Evolutionary conservation across 2,797 vertebrate species (phyloP), one percentile per base, ranked within the genome.

Genomic region (Microcaecilia unicolor): DNA sequence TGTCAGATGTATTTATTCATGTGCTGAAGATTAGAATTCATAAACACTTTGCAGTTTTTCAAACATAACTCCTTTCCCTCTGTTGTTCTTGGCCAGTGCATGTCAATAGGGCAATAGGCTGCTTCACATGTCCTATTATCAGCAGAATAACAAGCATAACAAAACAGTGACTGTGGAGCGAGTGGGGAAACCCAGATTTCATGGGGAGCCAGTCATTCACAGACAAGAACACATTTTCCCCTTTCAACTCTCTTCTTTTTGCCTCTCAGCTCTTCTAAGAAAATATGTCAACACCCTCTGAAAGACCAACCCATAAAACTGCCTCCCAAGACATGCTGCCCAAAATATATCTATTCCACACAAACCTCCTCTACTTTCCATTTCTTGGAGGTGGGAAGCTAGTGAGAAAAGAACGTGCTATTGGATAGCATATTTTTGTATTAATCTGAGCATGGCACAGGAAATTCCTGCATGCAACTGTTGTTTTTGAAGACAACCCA

Each of bases 1-100:
- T 78, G 74, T 87, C 84, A 84, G 51, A 81, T 64, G 39, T 81
- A 81, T 83, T 86, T 86, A 70, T 85, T 80, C 81, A 86, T 85
- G 78, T 86, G 77, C 51, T 76, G 72, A 67, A 69, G 64, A 80
- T 86, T 84, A 84, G 66, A 78, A 76, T 83, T 80, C 61, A 82
- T 81, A 83, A 82, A 87, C 68, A 81, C 77, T 76, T 82, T 76
- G 42, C 63, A 72, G 49, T 28, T 74, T 80, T 80, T 76, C 41
- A 3, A 73, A 76, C 70, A 59, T 52, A 70, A 42, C 61, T 68
- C 64, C 36, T 64, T 70, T 62, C 59, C 31, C 60, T 54, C 61
- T 84, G 75, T 80, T 84, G 59, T 43, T 80, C 67, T 84, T 86
- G 84, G 80, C 79, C 27, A 37, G 28, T 28, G 19, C 25, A 49